phyloP scores from a whole-genome alignment of 1,140 invertebrate species.

The Holcopasites calliopsidis region DNA sequence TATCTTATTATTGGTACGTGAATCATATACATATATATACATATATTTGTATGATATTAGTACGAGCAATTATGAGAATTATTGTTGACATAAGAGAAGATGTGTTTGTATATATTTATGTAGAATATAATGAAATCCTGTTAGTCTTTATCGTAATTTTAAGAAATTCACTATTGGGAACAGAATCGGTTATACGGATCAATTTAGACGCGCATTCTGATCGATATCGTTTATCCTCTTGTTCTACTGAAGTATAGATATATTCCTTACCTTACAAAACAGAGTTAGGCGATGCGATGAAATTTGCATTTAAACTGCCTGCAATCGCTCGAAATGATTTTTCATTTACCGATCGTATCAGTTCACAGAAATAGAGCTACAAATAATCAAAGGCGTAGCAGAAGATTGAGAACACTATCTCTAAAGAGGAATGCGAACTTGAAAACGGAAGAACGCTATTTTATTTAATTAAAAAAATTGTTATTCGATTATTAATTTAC shows the following conservation, averaged over 20 bases:
- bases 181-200: constrained; percentile 63
- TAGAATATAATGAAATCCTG: constrained; percentile 59
- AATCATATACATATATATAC: constrained; percentile 41
- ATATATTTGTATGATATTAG: constrained; percentile 65
- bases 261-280: neutral
- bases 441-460: too few relatives aligned
- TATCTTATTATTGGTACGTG: constrained; percentile 66
- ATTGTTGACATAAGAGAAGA: constrained; percentile 67
- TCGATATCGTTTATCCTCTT: neutral
- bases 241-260: neutral
- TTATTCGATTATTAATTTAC: too few relatives aligned
- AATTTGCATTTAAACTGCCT: neutral
- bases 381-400: too few relatives aligned
- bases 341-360: too few relatives aligned
- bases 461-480: too few relatives aligned
- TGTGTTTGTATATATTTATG: constrained; percentile 74
- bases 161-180: constrained; percentile 46
- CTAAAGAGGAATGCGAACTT: too few relatives aligned
- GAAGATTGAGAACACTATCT: too few relatives aligned
- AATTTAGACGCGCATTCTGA: neutral
- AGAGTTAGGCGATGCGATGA: constrained; percentile 4
- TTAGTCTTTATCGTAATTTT: constrained; percentile 59
- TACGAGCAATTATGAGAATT: constrained; percentile 56
- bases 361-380: too few relatives aligned
- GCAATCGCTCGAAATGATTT: too few relatives aligned